Evolutionary conservation across 1,140 invertebrate species (phyloP).

Genomic region (Hypothenemus hampei): DNA sequence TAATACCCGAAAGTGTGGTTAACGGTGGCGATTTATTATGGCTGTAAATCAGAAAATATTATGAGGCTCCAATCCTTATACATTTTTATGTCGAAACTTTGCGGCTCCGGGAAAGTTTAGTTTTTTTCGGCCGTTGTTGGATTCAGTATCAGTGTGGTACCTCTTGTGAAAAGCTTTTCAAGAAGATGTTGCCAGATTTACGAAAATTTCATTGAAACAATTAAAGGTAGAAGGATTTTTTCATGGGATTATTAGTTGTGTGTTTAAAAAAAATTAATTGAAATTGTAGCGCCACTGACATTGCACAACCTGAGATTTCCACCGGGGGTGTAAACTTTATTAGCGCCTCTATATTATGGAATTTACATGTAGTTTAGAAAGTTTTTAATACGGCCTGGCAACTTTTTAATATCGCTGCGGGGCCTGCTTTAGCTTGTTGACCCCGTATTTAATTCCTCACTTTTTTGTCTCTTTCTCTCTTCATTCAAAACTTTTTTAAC

Average conservation of each 20-base stretch:
- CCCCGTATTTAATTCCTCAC: slow-evolving; percentile 24
- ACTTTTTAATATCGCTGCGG: slow-evolving; percentile 27
- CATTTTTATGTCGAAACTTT: not conserved
- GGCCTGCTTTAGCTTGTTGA: slow-evolving; percentile 22
- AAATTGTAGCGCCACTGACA: not conserved
- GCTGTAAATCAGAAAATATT: not conserved
- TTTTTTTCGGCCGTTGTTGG: too few relatives aligned
- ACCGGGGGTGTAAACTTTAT: slow-evolving; percentile 19
- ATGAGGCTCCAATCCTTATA: not conserved
- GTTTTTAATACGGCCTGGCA: slow-evolving; percentile 22
- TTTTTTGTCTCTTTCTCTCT: slow-evolving; percentile 11
- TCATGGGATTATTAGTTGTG: too few relatives aligned
- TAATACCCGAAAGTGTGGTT: not conserved
- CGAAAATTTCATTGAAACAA: too few relatives aligned
- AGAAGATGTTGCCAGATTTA: too few relatives aligned
- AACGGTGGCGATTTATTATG: not conserved
- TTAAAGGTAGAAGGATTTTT: too few relatives aligned
- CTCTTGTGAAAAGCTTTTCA: too few relatives aligned
- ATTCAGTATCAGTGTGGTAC: too few relatives aligned
- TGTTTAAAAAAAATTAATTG: too few relatives aligned
- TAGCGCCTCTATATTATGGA: slow-evolving; percentile 26
- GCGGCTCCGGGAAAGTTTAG: too few relatives aligned
- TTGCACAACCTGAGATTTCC: slow-evolving; percentile 14
- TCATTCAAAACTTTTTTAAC: slow-evolving; percentile 1
- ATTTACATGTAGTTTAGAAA: slow-evolving; percentile 27